Conservation (phyloP, 1,140 invertebrate genomes). For the Papilio aristodemus region DNA sequence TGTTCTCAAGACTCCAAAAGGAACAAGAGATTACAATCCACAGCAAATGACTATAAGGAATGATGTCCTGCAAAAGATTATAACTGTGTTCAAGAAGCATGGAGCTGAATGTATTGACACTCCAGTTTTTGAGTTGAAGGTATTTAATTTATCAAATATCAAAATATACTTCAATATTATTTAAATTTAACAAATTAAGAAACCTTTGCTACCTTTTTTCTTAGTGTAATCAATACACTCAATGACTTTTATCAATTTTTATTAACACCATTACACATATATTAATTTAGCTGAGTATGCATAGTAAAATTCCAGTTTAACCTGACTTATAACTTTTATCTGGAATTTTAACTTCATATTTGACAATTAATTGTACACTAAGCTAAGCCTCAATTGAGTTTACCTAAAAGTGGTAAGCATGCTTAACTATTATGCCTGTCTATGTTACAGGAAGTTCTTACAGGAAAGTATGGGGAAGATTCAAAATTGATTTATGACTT, state of each 20-base stretch:
- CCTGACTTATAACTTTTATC: no score
- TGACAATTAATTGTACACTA: no score
- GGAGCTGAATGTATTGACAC: conserved; percentile 99
- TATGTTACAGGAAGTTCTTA: conserved; percentile 92
- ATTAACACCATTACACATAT: no score
- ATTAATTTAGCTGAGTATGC: no score
- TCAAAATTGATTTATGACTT: conserved; percentile 99
- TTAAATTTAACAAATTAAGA: no score
- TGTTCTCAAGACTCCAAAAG: conserved; percentile 95
- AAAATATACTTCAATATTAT: background rate
- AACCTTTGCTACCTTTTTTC: no score
- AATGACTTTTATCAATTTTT: no score
- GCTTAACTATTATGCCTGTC: background rate
- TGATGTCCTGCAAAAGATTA: conserved; percentile 93
- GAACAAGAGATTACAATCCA: conserved; percentile 97
- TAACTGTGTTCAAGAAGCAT: conserved; percentile 95
- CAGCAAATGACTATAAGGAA: conserved; percentile 96
- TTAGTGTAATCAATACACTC: no score
- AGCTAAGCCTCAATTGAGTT: no score
- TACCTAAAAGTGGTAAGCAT: background rate
- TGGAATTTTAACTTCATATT: no score
- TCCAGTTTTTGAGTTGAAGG: conserved; percentile 99
- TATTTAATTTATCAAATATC: conserved; percentile 62
- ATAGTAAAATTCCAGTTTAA: no score
- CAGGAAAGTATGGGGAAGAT: conserved; percentile 99